These are phyloP conservation scores for Halcyon chelicuti DNA, from an alignment of 2,797 vertebrate species.

Conservation along the genomic window DNA sequence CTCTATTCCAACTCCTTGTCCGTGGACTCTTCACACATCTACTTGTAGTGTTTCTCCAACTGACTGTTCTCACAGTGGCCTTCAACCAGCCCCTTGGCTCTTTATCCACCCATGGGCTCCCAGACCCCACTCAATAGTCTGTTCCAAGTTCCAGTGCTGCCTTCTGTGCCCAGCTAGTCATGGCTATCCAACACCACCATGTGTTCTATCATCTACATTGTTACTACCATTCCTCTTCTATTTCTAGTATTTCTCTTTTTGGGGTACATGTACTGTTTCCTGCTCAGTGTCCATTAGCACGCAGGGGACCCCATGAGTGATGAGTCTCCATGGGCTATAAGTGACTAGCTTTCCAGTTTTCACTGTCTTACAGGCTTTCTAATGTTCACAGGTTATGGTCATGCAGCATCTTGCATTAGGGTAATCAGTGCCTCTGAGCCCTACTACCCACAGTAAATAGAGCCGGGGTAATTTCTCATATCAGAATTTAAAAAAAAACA, in stretches of 20 bases:
- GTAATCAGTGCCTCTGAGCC: background rate
- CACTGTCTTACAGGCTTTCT: background rate
- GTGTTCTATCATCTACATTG: background rate
- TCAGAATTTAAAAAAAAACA: background rate
- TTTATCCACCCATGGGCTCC: background rate
- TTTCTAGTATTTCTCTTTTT: background rate
- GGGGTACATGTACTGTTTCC: rapidly evolving
- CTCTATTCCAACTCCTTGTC: background rate
- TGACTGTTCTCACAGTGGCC: rapidly evolving
- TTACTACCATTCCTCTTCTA: background rate
- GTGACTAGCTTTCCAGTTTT: background rate
- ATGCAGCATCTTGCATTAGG: background rate
- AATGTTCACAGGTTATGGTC: background rate
- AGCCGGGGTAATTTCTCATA: background rate
- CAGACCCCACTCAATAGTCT: background rate
- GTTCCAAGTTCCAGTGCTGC: background rate
- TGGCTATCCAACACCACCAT: background rate
- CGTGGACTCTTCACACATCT: background rate
- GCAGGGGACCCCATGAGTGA: background rate
- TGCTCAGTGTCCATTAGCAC: background rate
- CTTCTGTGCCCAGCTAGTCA: background rate
- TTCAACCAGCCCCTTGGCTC: background rate
- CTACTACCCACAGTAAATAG: background rate
- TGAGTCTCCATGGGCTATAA: rapidly evolving
- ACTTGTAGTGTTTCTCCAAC: rapidly evolving